phyloP scores from a whole-genome alignment of 2,888 invertebrate genomes.

The Thereva nobilitata region DNA sequence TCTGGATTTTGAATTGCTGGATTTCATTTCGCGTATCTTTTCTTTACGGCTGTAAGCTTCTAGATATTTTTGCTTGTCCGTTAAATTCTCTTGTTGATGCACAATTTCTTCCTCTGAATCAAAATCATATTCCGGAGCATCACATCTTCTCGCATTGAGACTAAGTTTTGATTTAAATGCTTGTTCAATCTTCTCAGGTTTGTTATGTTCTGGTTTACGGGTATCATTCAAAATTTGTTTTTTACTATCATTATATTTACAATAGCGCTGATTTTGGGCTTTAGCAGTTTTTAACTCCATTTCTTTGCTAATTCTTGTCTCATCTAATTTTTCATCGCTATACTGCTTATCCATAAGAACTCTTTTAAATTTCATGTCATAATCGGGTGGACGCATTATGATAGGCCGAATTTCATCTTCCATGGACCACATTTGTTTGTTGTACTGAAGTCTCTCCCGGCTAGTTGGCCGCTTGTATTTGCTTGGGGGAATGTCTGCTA shows the following conservation, averaged over 20 bases:
- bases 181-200: conserved; percentile 28
- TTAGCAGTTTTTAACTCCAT: too few relatives aligned
- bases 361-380: conserved; percentile 56
- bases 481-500: conserved; percentile 53
- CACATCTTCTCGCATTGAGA: conserved; percentile 44
- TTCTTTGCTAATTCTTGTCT: too few relatives aligned
- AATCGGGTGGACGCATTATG: conserved; percentile 55
- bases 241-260: conserved; percentile 12
- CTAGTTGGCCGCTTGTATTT: conserved; percentile 21
- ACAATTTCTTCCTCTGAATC: conserved; percentile 42
- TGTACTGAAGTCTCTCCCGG: conserved; percentile 38
- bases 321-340: conserved; percentile 36
- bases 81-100: conserved; percentile 51
- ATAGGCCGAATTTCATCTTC: conserved; percentile 58
- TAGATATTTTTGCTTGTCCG: conserved; percentile 57
- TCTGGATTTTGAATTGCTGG: conserved; percentile 4
- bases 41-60: conserved; percentile 52
- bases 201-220: conserved; percentile 11
- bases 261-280: conserved; percentile 5
- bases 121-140: conserved; percentile 52
- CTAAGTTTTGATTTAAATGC: conserved; percentile 13
- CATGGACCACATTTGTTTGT: conserved; percentile 49
- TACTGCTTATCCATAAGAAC: conserved; percentile 49
- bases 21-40: conserved; percentile 5
- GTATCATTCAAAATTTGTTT: background rate